phyloP scores from a whole-genome alignment of 1,140 invertebrate genomes.

The Cyclargus thomasi region DNA sequence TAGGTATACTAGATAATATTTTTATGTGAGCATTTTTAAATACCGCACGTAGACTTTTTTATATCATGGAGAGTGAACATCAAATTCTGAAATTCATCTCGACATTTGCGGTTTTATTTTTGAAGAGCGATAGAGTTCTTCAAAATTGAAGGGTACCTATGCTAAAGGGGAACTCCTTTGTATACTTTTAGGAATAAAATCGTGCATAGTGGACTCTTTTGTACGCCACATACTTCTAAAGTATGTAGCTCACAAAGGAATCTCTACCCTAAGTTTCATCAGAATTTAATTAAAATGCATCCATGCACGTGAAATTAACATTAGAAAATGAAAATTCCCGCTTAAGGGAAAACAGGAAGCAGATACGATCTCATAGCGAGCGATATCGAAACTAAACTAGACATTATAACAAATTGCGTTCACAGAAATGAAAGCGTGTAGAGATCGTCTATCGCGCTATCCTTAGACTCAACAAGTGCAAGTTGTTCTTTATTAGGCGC shows the following conservation, averaged over 20 bases:
- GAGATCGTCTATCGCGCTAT: background rate
- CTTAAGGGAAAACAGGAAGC: background rate
- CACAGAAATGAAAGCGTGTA: conserved; percentile 15
- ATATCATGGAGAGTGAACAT: no score
- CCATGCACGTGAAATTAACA: background rate
- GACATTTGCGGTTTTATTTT: no score
- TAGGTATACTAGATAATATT: background rate
- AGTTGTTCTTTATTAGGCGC: conserved; percentile 30
- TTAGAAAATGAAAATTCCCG: background rate
- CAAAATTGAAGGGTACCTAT: no score
- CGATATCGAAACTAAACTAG: background rate
- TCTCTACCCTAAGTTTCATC: no score
- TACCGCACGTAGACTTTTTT: background rate
- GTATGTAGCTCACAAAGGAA: no score
- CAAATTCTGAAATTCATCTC: no score
- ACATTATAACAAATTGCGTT: background rate
- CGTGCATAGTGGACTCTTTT: no score
- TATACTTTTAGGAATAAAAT: no score
- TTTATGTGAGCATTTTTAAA: background rate
- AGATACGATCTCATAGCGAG: background rate
- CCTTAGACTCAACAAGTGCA: conserved; percentile 8
- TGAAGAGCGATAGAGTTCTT: no score
- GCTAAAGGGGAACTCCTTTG: no score
- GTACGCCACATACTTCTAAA: no score
- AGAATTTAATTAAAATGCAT: background rate